Percentiles rank a stretch among this genome's conserved stretches.
These are phyloP conservation scores for Buathra laborator DNA, from an alignment of 2,888 invertebrate genomes.

Conservation along the genomic window DNA sequence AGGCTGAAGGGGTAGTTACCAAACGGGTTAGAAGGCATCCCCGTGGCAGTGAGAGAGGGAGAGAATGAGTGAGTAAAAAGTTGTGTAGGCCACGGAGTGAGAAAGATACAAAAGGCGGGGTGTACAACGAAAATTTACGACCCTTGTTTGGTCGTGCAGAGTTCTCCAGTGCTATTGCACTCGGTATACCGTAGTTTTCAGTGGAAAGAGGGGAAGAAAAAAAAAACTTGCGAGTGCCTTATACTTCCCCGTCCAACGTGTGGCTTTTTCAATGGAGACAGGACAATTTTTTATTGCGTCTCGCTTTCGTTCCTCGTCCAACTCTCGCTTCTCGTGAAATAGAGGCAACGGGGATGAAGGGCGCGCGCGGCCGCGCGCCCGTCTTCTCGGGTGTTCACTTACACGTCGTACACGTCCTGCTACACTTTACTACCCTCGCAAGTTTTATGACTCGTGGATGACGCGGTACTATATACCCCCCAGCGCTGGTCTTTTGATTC, in stretches of 20 bases:
- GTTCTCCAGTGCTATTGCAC: slow-evolving; percentile 54
- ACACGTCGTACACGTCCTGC: slow-evolving; percentile 57
- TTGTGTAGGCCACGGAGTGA: slow-evolving; percentile 1
- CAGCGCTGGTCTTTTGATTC: slow-evolving; percentile 13
- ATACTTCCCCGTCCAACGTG: slow-evolving; percentile 58
- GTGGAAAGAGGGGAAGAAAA: slow-evolving; percentile 16
- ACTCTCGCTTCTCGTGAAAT: slow-evolving; percentile 36
- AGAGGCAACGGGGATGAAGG: not conserved
- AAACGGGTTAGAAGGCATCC: slow-evolving; percentile 33
- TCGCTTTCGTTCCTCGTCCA: slow-evolving; percentile 27
- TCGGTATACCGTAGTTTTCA: slow-evolving; percentile 35
- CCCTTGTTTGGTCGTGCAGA: slow-evolving; percentile 74
- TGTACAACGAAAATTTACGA: slow-evolving; percentile 76
- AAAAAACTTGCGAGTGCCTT: slow-evolving; percentile 71
- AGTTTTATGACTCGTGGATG: slow-evolving; percentile 63
- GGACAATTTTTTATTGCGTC: slow-evolving; percentile 71
- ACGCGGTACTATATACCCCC: slow-evolving; percentile 29
- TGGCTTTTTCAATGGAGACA: slow-evolving; percentile 75
- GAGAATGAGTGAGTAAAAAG: not conserved
- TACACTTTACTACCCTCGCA: slow-evolving; percentile 58
- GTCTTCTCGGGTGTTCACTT: slow-evolving; percentile 56
- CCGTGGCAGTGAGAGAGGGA: slow-evolving; percentile 12
- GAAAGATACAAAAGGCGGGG: slow-evolving; percentile 32
- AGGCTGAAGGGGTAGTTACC: slow-evolving; percentile 21
- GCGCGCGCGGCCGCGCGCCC: not conserved